Percentiles rank a stretch among this genome's conserved stretches.
Evolutionary conservation across 2,113 vertebrate genomes (phyloP).

Genomic region (Alaudala cheleensis): DNA sequence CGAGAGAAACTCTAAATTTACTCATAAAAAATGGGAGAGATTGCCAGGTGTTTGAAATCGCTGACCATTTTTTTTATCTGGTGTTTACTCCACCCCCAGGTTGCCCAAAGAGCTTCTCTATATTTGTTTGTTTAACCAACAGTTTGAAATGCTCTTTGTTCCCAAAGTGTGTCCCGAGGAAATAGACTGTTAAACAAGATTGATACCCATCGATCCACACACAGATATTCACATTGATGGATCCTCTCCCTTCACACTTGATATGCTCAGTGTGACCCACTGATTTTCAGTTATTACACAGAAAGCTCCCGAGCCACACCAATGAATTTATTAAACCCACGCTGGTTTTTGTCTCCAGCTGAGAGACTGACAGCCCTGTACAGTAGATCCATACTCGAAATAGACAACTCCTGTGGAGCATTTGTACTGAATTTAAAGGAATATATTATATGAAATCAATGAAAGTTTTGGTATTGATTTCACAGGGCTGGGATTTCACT

Average conservation of each 20-base stretch:
- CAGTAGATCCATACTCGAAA: conserved; percentile 57
- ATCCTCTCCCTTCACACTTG: conserved; percentile 44
- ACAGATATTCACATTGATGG: conserved; percentile 38
- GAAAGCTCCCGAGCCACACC: conserved; percentile 3
- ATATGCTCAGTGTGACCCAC: not conserved
- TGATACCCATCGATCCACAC: conserved; percentile 52
- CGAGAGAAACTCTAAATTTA: not conserved
- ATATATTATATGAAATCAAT: conserved; percentile 61
- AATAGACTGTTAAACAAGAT: conserved; percentile 54
- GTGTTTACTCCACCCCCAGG: not conserved
- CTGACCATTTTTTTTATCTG: conserved; percentile 31
- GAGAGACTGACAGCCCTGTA: conserved; percentile 21
- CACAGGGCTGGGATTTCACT: not conserved
- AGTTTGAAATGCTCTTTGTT: conserved; percentile 60
- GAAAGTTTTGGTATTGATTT: conserved; percentile 59
- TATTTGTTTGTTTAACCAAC: conserved; percentile 65
- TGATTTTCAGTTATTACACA: conserved; percentile 44
- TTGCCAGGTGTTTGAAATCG: not conserved
- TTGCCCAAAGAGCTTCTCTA: conserved; percentile 4
- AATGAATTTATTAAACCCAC: not conserved
- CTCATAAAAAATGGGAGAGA: not conserved
- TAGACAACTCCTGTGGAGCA: not conserved
- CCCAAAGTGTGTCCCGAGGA: conserved; percentile 51
- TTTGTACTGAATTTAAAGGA: conserved; percentile 58
- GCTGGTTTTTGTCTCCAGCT: not conserved